Percentiles rank a stretch among this genome's conserved stretches.
phyloP scores from a whole-genome alignment of 1,140 invertebrate species.

The Linepithema humile region DNA sequence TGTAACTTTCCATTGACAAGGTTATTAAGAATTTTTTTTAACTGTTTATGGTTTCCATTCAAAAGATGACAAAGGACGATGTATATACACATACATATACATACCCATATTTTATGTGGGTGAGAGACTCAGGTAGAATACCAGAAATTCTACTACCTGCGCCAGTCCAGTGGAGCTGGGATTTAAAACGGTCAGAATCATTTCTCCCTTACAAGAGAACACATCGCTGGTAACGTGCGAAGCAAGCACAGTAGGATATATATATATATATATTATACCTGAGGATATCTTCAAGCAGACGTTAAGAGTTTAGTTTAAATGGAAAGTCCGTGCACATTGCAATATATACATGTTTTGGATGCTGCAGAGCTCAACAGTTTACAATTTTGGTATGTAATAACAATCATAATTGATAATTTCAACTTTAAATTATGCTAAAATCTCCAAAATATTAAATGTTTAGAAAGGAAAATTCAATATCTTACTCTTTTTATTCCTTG shows the following conservation, averaged over 20 bases:
- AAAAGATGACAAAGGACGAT: background rate
- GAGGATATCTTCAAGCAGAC: background rate
- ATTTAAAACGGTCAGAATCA: constrained; percentile 22
- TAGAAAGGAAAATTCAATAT: too few relatives aligned
- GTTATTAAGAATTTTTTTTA: too few relatives aligned
- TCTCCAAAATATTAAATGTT: too few relatives aligned
- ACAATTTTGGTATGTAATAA: background rate
- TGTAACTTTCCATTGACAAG: background rate
- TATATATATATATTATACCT: too few relatives aligned
- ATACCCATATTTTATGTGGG: background rate
- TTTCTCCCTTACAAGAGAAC: background rate
- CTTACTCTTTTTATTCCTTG: too few relatives aligned
- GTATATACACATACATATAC: background rate
- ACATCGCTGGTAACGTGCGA: background rate
- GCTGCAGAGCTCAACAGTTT: too few relatives aligned
- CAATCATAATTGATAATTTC: background rate
- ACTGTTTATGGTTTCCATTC: background rate
- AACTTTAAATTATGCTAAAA: too few relatives aligned
- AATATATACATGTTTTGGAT: too few relatives aligned
- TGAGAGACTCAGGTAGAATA: constrained; percentile 7
- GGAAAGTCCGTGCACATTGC: too few relatives aligned
- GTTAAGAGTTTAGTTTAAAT: too few relatives aligned
- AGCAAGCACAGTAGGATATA: background rate
- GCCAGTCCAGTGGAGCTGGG: background rate
- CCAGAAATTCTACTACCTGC: background rate